These are phyloP conservation scores for Apodemus speciosus DNA, from an alignment of 2,113 vertebrate genomes.

Conservation along the genomic window DNA sequence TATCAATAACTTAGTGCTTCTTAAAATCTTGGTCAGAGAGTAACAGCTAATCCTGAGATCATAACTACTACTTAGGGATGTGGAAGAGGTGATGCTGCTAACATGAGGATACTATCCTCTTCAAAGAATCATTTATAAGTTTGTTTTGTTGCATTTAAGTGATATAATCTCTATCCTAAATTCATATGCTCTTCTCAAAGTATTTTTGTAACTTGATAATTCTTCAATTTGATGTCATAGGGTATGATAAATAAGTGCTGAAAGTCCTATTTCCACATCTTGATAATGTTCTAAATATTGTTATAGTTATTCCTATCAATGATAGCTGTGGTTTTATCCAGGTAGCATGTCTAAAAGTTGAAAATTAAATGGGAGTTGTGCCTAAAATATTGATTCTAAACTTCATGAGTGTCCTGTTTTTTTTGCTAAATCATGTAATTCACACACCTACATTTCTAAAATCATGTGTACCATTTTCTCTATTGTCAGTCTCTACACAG, in stretches of 20 bases:
- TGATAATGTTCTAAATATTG: background rate
- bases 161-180: background rate
- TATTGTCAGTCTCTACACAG: background rate
- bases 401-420: background rate
- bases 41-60: background rate
- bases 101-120: background rate
- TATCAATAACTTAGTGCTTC: background rate
- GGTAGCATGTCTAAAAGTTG: background rate
- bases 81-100: background rate
- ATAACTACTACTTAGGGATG: background rate
- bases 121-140: background rate
- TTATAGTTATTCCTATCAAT: background rate
- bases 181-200: background rate
- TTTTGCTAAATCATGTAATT: background rate
- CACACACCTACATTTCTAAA: background rate
- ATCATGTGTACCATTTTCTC: background rate
- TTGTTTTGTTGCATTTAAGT: background rate
- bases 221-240: background rate
- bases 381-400: constrained; percentile 5
- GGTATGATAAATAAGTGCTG: background rate
- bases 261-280: background rate
- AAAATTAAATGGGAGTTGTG: background rate
- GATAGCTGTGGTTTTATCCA: background rate
- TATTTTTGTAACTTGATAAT: background rate
- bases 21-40: background rate